Base-by-base conservation (phyloP, 2,797 vertebrate genomes). In the Leptodactylus fallax region DNA sequence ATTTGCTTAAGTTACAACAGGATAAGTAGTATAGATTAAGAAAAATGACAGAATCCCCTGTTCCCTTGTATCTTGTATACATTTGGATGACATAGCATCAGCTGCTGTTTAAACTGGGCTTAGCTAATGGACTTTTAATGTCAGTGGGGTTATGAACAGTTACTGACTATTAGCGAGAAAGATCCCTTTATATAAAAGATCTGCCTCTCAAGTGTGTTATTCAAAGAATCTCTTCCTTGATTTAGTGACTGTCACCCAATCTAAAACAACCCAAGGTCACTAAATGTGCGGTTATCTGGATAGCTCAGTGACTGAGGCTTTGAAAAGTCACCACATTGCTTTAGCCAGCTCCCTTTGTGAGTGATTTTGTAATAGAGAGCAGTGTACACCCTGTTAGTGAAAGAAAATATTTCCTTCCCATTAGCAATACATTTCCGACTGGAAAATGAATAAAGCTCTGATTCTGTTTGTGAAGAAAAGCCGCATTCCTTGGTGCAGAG, bases 51-150 rank as follows among this genome's bases (percentile, higher is more conserved):
- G 90, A 92, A 92, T 87, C 53, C n/a, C 72, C 80, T 12, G 71
- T 79, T 77, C 17, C 90, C 85, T 92, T 90, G 93, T 92, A 92
- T 92, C 93, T 92, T 93, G 88, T 61, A 86, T 92, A 92, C 93
- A 94, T 95, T 96, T 95, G 95, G 95, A 94, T 96, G 95, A 95
- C 94, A 96, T 92, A 91, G 93, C 95, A 96, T 96, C 95, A 95
- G 95, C 94, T 93, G 93, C 92, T 95, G 93, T 95, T 96, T 95
- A 96, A 96, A 95, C 94, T 93, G 92, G 94, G 92, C 93, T 96
- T 95, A 96, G 95, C 95, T 97, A 97, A 97, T 97, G 96, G 96
- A 92, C 95, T 97, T 96, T 96, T 96, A 97, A 97, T 95, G 95
- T 95, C 94, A 94, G 90, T n/a, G 89, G 94, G 95, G 94, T 94